Base-by-base conservation (phyloP, 2,113 vertebrate genomes). In the Ammodytes dubius region DNA sequence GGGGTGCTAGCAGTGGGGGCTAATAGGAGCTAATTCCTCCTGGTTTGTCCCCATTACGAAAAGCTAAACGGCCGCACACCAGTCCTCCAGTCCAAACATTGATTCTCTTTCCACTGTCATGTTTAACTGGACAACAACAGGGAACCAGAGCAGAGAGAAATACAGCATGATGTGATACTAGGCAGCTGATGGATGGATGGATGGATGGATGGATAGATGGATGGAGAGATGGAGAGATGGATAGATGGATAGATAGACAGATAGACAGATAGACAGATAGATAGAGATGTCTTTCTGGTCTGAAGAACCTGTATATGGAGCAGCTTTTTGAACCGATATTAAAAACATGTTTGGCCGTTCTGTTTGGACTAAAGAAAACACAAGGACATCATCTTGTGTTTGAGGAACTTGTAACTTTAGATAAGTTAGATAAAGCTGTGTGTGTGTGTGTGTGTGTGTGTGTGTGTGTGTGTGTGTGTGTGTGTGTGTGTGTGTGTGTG, bases 11-110 rank as follows among this genome's bases (percentile, higher is more conserved):
- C 72, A 72, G 83, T 81, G n/a, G 13, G 52, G 63, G 46, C 59
- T 77, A 87, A 88, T 58, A 2, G 35, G 63, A 43, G 75, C 76
- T 75, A 82, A 87, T 74, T 64, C 82, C 58, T 67, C 75, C 85
- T 70, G 4, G 70, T 87, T 70, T 84, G 70, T 69, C 56, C 56
- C 71, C 75, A 73, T 83, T 84, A 84, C 79, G 79, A 3, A 61
- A 47, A 35, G 74, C 47, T 87, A 79, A 86, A 86, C 68, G 46
- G 73, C 56, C 52, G 69, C 46, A 11, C 76, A 57, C 59, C 85
- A 61, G 19, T 83, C 66, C 19, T 13, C 75, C 70, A 68, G 75
- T 85, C n/a, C n/a, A n/a, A n/a, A n/a, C 82, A 89, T 77, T 68
- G 74, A 85, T 79, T 54, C n/a, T 43, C 2, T 43, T 35, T 60